Conservation (phyloP, 2,113 vertebrate species). For the Otocyon megalotis region DNA sequence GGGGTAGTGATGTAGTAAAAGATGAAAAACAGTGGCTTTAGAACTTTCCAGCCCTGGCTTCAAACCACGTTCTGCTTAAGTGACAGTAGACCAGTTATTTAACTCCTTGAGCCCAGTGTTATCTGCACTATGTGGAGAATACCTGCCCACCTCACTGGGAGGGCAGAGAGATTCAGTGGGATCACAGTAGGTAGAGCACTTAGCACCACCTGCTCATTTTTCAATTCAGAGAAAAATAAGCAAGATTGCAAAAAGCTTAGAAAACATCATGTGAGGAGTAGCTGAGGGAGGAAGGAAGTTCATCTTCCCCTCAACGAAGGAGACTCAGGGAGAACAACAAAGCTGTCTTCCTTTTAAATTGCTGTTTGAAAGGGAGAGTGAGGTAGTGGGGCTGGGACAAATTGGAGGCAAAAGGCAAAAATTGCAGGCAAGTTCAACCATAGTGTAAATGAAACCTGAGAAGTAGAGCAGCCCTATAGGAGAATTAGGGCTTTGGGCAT, state of each 20-base stretch:
- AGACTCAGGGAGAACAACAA: neutral
- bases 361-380: neutral
- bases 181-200: neutral
- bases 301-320: neutral
- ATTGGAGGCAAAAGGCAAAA: neutral
- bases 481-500: neutral
- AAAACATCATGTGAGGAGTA: neutral
- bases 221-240: neutral
- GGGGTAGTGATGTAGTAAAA: neutral
- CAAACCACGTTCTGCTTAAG: neutral
- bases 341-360: neutral
- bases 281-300: neutral
- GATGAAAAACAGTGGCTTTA: neutral
- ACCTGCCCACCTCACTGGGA: no score
- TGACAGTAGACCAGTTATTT: neutral
- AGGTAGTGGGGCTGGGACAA: neutral
- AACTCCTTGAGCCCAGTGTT: neutral
- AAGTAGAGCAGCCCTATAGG: neutral
- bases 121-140: neutral
- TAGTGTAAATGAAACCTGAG: neutral
- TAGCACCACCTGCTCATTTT: neutral
- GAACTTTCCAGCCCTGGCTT: neutral
- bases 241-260: neutral
- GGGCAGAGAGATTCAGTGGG: neutral
- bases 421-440: accelerated